Evolutionary conservation across 2,797 vertebrate genomes (phyloP).

Genomic region (Enteromius radiatus): DNA sequence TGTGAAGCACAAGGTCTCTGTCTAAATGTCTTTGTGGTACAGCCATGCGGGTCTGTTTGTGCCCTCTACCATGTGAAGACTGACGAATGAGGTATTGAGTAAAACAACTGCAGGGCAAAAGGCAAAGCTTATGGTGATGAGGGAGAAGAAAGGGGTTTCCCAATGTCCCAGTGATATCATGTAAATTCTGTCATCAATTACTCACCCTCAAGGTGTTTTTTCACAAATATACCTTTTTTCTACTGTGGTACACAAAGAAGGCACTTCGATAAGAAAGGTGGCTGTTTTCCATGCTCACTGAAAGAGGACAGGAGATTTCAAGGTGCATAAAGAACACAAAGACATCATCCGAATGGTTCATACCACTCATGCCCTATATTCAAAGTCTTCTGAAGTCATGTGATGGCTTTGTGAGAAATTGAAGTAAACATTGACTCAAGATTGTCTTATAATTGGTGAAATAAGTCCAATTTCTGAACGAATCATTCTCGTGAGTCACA

Average conservation of each 20-base stretch:
- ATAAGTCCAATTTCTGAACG: background rate
- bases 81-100: slow-evolving; percentile 46
- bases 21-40: slow-evolving; percentile 68
- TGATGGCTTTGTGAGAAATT: background rate
- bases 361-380: background rate
- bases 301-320: background rate
- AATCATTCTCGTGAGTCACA: background rate
- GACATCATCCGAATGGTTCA: background rate
- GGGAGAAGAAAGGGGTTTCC: slow-evolving; percentile 20
- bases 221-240: background rate
- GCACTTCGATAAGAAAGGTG: background rate
- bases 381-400: background rate
- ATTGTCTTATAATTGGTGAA: no score
- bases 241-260: background rate
- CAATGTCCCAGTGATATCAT: background rate
- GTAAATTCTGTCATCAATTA: background rate
- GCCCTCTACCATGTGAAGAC: slow-evolving; percentile 55
- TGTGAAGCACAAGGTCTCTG: slow-evolving; percentile 25
- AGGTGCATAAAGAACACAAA: background rate
- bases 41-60: slow-evolving; percentile 52
- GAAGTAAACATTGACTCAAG: background rate
- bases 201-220: background rate
- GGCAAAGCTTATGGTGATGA: background rate
- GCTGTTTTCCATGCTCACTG: background rate
- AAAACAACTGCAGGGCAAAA: slow-evolving; percentile 28